Evolutionary conservation across 1,140 invertebrate genomes (phyloP), one percentile per base, ranked within the genome.

Genomic region (Ptiloglossa arizonensis): DNA sequence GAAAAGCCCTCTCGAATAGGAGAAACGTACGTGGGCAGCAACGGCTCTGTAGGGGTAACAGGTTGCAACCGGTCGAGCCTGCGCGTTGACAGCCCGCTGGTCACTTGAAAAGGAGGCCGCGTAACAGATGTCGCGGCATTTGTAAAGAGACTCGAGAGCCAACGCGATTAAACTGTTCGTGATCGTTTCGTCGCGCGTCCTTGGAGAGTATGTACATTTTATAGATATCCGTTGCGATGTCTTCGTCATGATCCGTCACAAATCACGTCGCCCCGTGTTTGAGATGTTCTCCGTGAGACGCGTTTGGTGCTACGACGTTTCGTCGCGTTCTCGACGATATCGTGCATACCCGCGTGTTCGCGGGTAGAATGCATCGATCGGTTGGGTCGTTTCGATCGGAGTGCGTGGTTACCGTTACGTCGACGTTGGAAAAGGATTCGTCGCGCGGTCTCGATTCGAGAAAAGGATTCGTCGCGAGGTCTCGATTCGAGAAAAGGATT

Each of bases 81-180:
- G 72, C 73, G 68, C 67, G 22, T 11, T 35, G 22, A 35, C 24
- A 46, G 62, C 19, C 52, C n/a, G 2, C 5, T 19, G 32, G 41
- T 32, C 19, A 54, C 38, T 48, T 67, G 19, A 56, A 73, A 75
- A 46, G 35, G 17, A 64, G 59, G 22, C 46, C 15, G 54, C 29
- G 32, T 22, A n/a, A 2, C 44, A 46, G 15, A 50, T 41, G 46
- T 19, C 59, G 11, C 22, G 5, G 29, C 48, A 60, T 72, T 68
- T 85, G 80, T 69, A 85, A 80, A 78, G 64, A 70, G 73, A 32
- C 13, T 32, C 35, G 24, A 29, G 22, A 29, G 29, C 32, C 56
- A 68, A 76, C 62, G 62, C 41, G n/a, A 1, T 56, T 68, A 76
- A 22, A 80, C 67, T 72, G 71, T 75, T 44, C 19, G 13, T 50